Percentiles rank a stretch among this genome's conserved stretches.
phyloP scores from a whole-genome alignment of 2,113 vertebrate genomes.

The Glaucomys volans region DNA sequence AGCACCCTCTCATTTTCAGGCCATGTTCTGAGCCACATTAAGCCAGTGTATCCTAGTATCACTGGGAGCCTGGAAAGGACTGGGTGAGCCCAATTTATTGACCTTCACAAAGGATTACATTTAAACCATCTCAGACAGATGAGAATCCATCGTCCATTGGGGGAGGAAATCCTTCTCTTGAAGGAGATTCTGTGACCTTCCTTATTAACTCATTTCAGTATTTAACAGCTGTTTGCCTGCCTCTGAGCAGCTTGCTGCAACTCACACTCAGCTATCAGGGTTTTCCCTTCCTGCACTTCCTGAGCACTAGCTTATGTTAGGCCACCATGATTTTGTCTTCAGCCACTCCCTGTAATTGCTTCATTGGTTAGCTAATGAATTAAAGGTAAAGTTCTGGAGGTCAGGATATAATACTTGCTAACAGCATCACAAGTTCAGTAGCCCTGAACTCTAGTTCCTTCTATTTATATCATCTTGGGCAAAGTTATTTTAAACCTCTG shows the following conservation, averaged over 20 bases:
- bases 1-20: conserved; percentile 43
- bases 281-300: not conserved
- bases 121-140: conserved; percentile 64
- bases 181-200: conserved; percentile 58
- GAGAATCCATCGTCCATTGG: conserved; percentile 43
- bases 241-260: not conserved
- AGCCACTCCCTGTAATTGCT: not conserved
- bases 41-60: conserved; percentile 38
- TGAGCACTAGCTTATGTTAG: not conserved
- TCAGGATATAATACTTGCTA: not conserved
- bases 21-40: conserved; percentile 40
- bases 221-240: conserved; percentile 37
- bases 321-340: not conserved
- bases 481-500: conserved; percentile 35
- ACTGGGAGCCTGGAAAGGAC: conserved; percentile 24
- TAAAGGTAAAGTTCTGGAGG: not conserved
- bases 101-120: conserved; percentile 76
- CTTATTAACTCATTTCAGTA: conserved; percentile 65
- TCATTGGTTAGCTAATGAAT: conserved; percentile 8
- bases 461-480: not conserved
- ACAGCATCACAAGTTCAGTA: not conserved
- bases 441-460: not conserved
- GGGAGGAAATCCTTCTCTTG: conserved; percentile 56
- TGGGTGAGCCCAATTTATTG: conserved; percentile 56
- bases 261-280: not conserved